These are phyloP conservation scores for Betta splendens DNA, from an alignment of 2,797 vertebrate genomes.

Conservation along the genomic window DNA sequence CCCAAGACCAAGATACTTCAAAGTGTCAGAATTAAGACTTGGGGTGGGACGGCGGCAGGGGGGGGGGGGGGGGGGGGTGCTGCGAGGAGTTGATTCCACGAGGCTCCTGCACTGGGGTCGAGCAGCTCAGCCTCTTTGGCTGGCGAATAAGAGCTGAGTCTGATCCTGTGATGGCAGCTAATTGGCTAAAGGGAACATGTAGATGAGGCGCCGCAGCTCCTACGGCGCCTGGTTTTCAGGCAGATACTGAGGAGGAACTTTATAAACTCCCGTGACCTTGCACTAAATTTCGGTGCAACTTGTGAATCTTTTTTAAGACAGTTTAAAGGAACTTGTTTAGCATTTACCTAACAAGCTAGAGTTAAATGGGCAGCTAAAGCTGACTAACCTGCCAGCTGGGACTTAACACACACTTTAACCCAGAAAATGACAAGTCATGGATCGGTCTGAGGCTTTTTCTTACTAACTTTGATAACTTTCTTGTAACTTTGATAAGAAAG, in stretches of 20 bases:
- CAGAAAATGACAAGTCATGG: neutral
- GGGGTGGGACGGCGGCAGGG: conserved; percentile 43
- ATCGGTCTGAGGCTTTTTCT: neutral
- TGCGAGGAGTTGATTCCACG: conserved; percentile 42
- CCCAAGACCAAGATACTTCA: conserved; percentile 91
- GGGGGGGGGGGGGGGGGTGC: conserved; percentile 46
- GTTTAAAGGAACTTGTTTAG: neutral
- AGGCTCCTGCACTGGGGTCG: conserved; percentile 63
- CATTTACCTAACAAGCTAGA: neutral
- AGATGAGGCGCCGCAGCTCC: conserved; percentile 31
- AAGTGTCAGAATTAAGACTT: conserved; percentile 85
- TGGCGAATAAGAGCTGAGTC: conserved; percentile 70
- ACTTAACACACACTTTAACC: neutral
- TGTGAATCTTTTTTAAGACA: neutral
- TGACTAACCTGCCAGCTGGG: neutral
- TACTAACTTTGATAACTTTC: too few relatives aligned
- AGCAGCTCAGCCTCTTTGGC: conserved; percentile 71
- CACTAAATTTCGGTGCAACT: conserved; percentile 7
- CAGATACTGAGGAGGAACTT: conserved; percentile 52
- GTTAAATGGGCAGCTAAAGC: neutral
- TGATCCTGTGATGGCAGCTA: conserved; percentile 71
- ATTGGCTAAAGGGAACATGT: conserved; percentile 74
- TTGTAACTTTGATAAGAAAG: neutral
- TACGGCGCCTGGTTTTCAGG: conserved; percentile 17
- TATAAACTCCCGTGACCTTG: conserved; percentile 37